A percentile compares a stretch with the other conserved stretches of the same genome.
These are phyloP conservation scores for Stenodema calcarata DNA, from an alignment of 2,888 invertebrate species.

Conservation along the genomic window DNA sequence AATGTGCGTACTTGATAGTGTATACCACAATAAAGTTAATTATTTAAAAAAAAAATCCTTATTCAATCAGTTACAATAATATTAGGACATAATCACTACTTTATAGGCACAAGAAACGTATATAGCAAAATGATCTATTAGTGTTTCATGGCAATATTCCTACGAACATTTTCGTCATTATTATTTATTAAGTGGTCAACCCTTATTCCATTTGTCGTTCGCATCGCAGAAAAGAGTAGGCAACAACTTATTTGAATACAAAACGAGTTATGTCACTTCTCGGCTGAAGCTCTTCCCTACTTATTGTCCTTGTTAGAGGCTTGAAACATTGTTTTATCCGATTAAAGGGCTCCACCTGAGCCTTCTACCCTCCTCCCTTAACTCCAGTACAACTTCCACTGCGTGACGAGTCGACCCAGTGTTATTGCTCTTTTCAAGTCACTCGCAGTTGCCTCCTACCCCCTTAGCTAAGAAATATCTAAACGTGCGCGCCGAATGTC, in stretches of 20 bases:
- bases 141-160: no score
- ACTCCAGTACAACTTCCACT: background rate
- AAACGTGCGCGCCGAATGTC: background rate
- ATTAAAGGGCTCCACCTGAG: slow-evolving; percentile 10
- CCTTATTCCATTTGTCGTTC: no score
- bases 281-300: background rate
- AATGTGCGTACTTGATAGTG: no score
- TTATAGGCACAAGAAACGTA: no score
- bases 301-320: background rate
- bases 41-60: no score
- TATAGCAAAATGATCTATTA: no score
- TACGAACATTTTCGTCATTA: no score
- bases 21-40: no score
- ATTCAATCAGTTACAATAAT: no score
- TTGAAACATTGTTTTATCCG: slow-evolving; percentile 11
- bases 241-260: background rate
- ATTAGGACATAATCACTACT: no score
- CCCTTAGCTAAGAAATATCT: background rate
- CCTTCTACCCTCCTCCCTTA: background rate
- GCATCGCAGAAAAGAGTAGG: background rate
- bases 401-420: background rate
- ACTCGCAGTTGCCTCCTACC: background rate
- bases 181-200: no score
- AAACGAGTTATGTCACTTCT: background rate
- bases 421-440: background rate